phyloP scores from a whole-genome alignment of 2,113 vertebrate species.

The Parus major region DNA sequence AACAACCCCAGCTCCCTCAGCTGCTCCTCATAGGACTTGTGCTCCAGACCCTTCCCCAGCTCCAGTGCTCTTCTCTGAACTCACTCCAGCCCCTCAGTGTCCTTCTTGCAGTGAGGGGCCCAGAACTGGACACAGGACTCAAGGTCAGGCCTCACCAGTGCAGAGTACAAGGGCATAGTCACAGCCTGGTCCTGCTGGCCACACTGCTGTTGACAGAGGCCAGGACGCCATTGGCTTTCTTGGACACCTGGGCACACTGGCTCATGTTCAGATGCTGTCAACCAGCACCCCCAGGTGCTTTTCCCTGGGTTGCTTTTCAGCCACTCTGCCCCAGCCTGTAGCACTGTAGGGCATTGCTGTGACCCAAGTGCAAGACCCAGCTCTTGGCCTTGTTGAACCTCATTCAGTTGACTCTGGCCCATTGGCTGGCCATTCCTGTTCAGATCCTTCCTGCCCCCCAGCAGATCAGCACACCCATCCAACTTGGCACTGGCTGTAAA shows the following conservation, averaged over 20 bases:
- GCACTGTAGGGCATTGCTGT: rapidly evolving
- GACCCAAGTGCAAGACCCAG: background rate
- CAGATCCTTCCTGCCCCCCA: background rate
- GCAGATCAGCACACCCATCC: background rate
- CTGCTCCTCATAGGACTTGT: background rate
- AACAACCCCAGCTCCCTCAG: background rate
- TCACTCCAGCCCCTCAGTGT: rapidly evolving
- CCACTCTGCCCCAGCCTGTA: background rate
- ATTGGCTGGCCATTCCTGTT: background rate
- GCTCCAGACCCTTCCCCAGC: background rate
- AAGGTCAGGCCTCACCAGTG: background rate
- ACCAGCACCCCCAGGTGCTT: background rate
- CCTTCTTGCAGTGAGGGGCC: rapidly evolving
- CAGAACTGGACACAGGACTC: rapidly evolving
- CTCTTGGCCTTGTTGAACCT: background rate
- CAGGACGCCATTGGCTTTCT: background rate
- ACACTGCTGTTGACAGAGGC: background rate
- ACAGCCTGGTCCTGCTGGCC: background rate
- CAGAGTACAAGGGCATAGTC: rapidly evolving
- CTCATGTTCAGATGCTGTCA: rapidly evolving
- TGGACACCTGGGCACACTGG: background rate
- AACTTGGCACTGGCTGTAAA: background rate
- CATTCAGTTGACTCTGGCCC: background rate
- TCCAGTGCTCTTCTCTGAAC: background rate
- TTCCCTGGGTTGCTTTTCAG: background rate